Evolutionary conservation across 2,113 vertebrate genomes (phyloP), one percentile per base, ranked within the genome.

Genomic region (Periophthalmus modestus): DNA sequence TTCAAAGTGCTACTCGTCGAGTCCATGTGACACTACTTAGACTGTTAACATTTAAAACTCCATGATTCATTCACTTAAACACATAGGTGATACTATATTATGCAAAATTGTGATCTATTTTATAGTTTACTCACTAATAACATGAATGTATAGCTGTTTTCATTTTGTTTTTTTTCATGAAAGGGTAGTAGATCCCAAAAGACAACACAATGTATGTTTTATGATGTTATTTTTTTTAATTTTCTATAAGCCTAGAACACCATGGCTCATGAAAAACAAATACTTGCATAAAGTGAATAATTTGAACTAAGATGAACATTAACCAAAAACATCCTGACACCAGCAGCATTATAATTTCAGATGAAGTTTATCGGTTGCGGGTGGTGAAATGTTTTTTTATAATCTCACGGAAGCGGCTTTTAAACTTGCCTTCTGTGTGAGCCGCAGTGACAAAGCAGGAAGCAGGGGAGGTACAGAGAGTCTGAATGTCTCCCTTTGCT

Each of bases 371-470:
- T 39, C 61, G 33, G 71, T 77, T 72, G 61, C 71, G 85, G 59
- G 10, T 47, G 39, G 69, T 85, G 33, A 93, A 75, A 52, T 88
- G 88, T 81, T 93, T 91, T 59, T 58, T 85, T 72, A 93, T 89
- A 50, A 89, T 9, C 15, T 85, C 66, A 36, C 81, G 87, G 66
- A 93, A 86, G 21, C 71, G 83, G 2, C 21, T 73, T 79, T 88
- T 91, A 4, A 46, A n/a, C 70, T 89, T 92, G 59, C 79, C 61
- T 4, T 85, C 71, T 23, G 75, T 69, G 5, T 77, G 71, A 47
- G 15, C 78, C 7, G 36, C 3, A 55, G 63, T 28, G 36, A 85
- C 68, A 19, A 77, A 72, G 12, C 57, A 36, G 52, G 72, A 68
- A 24, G 15, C 46, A 48, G 77, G 65, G 2, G 69, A 19, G 7